These are phyloP conservation scores for Apteryx owenii DNA, from an alignment of 2,113 vertebrate species.

Conservation along the genomic window DNA sequence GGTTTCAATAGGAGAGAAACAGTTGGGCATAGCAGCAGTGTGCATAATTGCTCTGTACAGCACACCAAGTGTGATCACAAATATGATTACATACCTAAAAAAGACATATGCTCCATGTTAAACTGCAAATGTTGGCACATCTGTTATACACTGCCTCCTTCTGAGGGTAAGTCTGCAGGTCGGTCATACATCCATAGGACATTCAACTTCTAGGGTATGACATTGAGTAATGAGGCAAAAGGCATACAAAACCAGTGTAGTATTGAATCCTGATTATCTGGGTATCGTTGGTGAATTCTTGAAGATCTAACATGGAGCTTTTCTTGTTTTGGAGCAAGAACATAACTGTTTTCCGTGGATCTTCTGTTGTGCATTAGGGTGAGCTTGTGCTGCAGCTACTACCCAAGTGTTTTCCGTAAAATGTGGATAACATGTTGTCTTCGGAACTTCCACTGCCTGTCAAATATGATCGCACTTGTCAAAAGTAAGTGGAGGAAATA, in stretches of 20 bases:
- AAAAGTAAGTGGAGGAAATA: not conserved
- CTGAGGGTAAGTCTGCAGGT: not conserved
- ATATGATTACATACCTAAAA: not conserved
- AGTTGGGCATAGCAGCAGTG: not conserved
- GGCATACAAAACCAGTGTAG: rapidly evolving
- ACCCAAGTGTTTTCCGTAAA: not conserved
- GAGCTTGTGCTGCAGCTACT: not conserved
- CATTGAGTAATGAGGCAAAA: not conserved
- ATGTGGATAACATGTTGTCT: rapidly evolving
- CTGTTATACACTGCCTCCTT: not conserved
- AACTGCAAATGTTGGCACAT: not conserved
- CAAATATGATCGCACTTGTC: rapidly evolving
- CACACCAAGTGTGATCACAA: not conserved
- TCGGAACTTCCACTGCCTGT: not conserved
- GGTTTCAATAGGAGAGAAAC: not conserved
- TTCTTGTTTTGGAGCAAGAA: not conserved
- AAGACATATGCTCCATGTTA: not conserved
- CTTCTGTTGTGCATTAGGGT: rapidly evolving
- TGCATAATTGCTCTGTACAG: not conserved
- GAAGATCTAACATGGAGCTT: not conserved
- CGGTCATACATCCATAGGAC: not conserved
- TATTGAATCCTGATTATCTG: rapidly evolving
- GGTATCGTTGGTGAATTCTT: not conserved
- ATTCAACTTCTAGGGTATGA: not conserved
- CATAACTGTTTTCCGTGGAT: not conserved